Evolutionary conservation across 1,140 invertebrate species (phyloP).

Genomic region (silkworm (Bombyx mori)): DNA sequence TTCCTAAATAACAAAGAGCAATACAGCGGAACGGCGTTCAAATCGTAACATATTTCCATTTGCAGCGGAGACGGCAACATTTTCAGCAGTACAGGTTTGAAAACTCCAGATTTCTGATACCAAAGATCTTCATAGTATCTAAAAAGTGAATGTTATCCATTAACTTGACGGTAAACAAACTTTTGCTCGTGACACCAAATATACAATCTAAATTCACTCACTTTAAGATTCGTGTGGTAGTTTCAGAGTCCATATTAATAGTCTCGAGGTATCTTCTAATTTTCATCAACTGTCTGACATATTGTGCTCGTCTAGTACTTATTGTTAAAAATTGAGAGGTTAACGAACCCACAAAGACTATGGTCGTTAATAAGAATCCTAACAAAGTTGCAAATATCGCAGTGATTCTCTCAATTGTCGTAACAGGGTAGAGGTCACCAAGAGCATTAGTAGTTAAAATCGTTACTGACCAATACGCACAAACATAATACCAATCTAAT

Average conservation of each 20-base stretch:
- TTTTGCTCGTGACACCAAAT: too few species aligned
- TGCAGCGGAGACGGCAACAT: conserved; percentile 50
- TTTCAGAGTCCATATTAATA: conserved; percentile 52
- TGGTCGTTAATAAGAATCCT: conserved; percentile 55
- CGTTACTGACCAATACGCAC: conserved; percentile 56
- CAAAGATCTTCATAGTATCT: conserved; percentile 63
- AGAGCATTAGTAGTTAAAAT: conserved; percentile 57
- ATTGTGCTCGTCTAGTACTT: conserved; percentile 51
- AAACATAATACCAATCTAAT: conserved; percentile 58
- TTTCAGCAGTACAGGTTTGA: conserved; percentile 48
- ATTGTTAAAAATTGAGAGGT: conserved; percentile 63
- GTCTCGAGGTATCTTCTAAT: conserved; percentile 51
- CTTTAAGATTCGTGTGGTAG: conserved; percentile 55
- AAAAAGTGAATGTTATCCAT: conserved; percentile 3
- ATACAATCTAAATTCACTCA: conserved; percentile 14
- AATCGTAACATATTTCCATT: conserved; percentile 63
- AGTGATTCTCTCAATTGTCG: conserved; percentile 44
- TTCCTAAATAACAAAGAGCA: conserved; percentile 62
- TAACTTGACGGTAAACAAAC: too few species aligned
- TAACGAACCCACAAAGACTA: conserved; percentile 58
- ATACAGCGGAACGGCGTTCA: conserved; percentile 62
- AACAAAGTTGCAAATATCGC: conserved; percentile 47
- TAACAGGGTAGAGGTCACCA: conserved; percentile 59
- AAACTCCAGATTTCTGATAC: conserved; percentile 62
- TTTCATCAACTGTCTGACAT: conserved; percentile 51